Percentiles rank a stretch among this genome's conserved stretches.
Evolutionary conservation across 35 echinoderm and acorn worm genomes (phyloP).

Genomic region (Acanthaster planci): DNA sequence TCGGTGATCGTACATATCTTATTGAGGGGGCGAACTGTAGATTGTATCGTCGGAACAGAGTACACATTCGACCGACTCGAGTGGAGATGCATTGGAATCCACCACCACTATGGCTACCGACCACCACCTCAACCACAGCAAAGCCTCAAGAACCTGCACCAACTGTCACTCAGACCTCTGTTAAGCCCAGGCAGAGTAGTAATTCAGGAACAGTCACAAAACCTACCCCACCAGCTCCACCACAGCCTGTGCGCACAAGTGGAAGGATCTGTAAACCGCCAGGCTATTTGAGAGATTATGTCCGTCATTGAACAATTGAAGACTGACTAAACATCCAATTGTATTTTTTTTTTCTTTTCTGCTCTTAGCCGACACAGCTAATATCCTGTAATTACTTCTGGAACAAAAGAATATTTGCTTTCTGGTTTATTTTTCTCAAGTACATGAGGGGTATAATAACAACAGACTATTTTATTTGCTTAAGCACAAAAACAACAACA

Average conservation of each 20-base stretch:
- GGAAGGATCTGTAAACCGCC: background rate
- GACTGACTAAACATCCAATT: too few relatives aligned
- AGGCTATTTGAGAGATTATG: constrained; percentile 31
- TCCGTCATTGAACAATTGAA: constrained; percentile 26
- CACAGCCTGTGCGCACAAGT: constrained; percentile 14
- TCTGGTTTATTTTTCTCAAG: too few relatives aligned
- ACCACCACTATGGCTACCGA: constrained; percentile 11
- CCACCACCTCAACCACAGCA: background rate
- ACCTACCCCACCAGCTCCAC: background rate
- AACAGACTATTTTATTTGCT: too few relatives aligned
- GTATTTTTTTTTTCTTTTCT: too few relatives aligned
- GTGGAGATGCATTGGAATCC: constrained; percentile 30
- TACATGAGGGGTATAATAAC: too few relatives aligned
- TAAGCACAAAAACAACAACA: too few relatives aligned
- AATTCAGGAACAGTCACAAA: background rate
- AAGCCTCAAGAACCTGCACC: background rate
- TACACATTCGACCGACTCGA: constrained; percentile 18
- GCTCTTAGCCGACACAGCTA: too few relatives aligned
- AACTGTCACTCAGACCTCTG: background rate
- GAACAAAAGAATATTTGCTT: too few relatives aligned
- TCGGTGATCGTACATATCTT: constrained; percentile 42
- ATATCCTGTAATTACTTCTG: too few relatives aligned
- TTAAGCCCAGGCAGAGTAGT: background rate
- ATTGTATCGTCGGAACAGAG: constrained; percentile 23
- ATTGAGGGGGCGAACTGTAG: background rate